Base-by-base conservation (phyloP, 2,888 invertebrate species). In the Dolichomitus sp. region DNA sequence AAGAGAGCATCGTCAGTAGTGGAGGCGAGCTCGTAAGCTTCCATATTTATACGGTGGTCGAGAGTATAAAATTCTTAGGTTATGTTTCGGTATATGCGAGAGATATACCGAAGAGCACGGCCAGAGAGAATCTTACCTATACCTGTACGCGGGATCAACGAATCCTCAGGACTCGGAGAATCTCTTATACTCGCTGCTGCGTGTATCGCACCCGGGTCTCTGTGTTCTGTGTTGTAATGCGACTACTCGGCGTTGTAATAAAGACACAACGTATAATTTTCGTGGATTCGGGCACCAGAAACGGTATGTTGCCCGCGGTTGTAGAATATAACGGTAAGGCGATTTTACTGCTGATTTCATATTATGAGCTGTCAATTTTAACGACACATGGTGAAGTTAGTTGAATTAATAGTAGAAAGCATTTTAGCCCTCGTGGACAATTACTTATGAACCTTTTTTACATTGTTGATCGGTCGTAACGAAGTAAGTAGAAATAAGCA, bases 21-120 rank as follows among this genome's bases (percentile, higher is more conserved):
- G 69, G 77, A 69, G 80, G 45, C 83, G 84, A 85, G 91, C 92
- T 92, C 93, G 89, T 93, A 93, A 93, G 89, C 90, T 92, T 85
- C 87, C 88, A 90, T 93, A 92, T 93, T 93, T 93, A 93, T 91
- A 90, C 86, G 86, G 73, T 66, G 87, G 80, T 85, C 86, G 88
- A 74, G 90, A 88, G 89, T 91, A 92, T 93, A 93, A 93, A 93
- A 92, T 88, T 90, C 90, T 92, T 91, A 93, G 87, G 88, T 93
- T 93, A 93, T 93, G 92, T 87, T 84, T 87, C 74, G 86, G 80
- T 76, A 85, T 87, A 84, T 83, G 81, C 84, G 85, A 80, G 76
- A 78, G 81, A 84, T 76, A 68, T 54, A 48, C 66, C 52, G 68
- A 61, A 68, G 75, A 61, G 80, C 70, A 68, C 52, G 65, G 30